These are phyloP conservation scores for Chiroxiphia lanceolata DNA, from an alignment of 2,797 vertebrate genomes.

Conservation along the genomic window DNA sequence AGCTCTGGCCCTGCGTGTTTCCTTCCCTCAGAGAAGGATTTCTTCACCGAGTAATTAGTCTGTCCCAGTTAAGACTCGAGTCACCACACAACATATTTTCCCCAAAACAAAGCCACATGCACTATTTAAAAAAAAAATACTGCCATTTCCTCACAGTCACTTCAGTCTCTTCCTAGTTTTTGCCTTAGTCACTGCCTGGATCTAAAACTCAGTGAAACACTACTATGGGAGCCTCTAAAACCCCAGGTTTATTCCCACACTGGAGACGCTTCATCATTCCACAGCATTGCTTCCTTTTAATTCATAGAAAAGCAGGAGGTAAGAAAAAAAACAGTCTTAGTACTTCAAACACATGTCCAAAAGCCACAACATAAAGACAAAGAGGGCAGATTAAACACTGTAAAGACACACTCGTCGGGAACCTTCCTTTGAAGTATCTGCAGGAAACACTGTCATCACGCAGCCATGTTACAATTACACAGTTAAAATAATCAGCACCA, in stretches of 20 bases:
- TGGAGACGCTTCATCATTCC: not conserved
- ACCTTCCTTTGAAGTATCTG: constrained; percentile 51
- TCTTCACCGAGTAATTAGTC: not conserved
- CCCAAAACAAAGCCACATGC: constrained; percentile 10
- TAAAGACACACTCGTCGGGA: constrained; percentile 25
- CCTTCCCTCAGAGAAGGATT: not conserved
- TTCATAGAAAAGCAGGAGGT: not conserved
- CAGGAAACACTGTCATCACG: constrained; percentile 62
- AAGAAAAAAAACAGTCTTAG: not conserved
- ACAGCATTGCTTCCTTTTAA: not conserved
- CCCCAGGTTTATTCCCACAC: not conserved
- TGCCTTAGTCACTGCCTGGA: not conserved
- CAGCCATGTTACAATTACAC: constrained; percentile 68
- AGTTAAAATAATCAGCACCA: constrained; percentile 50
- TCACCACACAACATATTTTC: not conserved
- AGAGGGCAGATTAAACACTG: constrained; percentile 27
- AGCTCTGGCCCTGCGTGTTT: not conserved
- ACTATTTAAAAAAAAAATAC: not conserved
- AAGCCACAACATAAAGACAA: constrained; percentile 58
- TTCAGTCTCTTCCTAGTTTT: not conserved
- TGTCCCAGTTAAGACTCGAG: not conserved
- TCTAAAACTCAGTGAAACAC: not conserved
- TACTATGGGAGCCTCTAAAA: not conserved
- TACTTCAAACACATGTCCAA: constrained; percentile 49
- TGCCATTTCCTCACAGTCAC: not conserved